These are phyloP conservation scores for Drosophila prosaltans DNA, from an alignment of 1,140 invertebrate species.

Conservation along the genomic window DNA sequence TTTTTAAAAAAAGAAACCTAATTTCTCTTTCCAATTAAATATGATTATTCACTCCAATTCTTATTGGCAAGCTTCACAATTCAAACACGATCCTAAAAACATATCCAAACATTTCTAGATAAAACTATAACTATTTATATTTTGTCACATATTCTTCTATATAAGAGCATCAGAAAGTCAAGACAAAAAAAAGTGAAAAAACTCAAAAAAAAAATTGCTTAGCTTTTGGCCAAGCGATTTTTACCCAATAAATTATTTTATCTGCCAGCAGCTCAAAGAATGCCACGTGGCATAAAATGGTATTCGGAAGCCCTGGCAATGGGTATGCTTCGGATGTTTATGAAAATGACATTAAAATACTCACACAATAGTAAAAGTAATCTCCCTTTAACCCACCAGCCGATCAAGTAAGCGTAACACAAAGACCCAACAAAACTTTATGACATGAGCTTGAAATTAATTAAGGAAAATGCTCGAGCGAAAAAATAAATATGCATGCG, in stretches of 20 bases:
- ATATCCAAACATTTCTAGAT: too few relatives aligned
- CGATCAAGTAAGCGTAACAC: conserved; percentile 29
- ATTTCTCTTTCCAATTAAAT: too few relatives aligned
- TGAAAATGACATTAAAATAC: conserved; percentile 77
- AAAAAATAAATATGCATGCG: conserved; percentile 37
- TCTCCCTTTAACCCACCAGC: conserved; percentile 10
- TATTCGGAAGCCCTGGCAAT: neutral
- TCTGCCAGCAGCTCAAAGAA: conserved; percentile 49
- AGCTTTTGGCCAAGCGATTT: conserved; percentile 74
- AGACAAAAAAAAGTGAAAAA: neutral
- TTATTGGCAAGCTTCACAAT: too few relatives aligned
- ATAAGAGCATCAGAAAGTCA: neutral
- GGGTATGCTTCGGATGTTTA: conserved; percentile 53
- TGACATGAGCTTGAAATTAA: conserved; percentile 61
- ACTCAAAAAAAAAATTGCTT: conserved; percentile 45
- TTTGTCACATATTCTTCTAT: too few relatives aligned
- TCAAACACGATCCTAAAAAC: too few relatives aligned
- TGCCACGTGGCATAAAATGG: conserved; percentile 68
- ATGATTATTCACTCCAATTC: too few relatives aligned
- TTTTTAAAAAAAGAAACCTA: too few relatives aligned
- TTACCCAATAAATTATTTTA: conserved; percentile 80
- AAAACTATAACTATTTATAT: too few relatives aligned
- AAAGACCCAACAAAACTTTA: conserved; percentile 30
- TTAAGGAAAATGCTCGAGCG: conserved; percentile 54
- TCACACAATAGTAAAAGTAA: conserved; percentile 53